Base-by-base conservation (phyloP, 2,113 vertebrate genomes). In the Pagrus major region DNA sequence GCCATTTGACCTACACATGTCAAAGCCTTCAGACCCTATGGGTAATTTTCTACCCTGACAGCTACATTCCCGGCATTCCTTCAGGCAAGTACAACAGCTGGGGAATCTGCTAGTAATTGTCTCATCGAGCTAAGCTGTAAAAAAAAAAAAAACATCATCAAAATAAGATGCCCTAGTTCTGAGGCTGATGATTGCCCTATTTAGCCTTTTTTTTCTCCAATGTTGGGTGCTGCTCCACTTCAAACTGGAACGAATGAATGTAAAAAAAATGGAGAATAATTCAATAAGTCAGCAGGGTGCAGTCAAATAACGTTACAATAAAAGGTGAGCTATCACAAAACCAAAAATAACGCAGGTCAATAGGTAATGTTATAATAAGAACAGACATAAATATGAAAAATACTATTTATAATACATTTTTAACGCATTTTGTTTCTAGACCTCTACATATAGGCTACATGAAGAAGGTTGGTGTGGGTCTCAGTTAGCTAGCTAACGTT, bases 11-110 rank as follows among this genome's bases (percentile, higher is more conserved):
- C 91, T 56, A 35, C 75, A 71, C 84, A 86, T 83, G 86, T 90
- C 89, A 89, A 46, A 89, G 72, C 49, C 85, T 82, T 75, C 65
- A 83, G 75, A 81, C 41, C 67, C 55, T 41, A 69, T 39, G 65
- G 71, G 76, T 79, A 29, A 37, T 79, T 71, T 86, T 87, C 85
- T 85, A 89, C 68, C 85, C 89, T 90, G 88, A 83, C 78, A 90
- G 88, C 73, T 47, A 86, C 83, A 89, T 91, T 90, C 90, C 68
- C 27, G 6, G 29, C 71, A 91, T 92, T 92, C 90, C 90, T 86
- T 31, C 70, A 64, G 85, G 59, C 81, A 71, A 79, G 21, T 67
- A 60, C 60, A 88, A 83, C 94, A 95, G 93, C 93, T 93, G 93
- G 75, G 88, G 59, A 78, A 86, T 76, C 83, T 83, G 41, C 81